Conservation (phyloP, 2,888 invertebrate genomes). For the Cataglyphis livida region DNA sequence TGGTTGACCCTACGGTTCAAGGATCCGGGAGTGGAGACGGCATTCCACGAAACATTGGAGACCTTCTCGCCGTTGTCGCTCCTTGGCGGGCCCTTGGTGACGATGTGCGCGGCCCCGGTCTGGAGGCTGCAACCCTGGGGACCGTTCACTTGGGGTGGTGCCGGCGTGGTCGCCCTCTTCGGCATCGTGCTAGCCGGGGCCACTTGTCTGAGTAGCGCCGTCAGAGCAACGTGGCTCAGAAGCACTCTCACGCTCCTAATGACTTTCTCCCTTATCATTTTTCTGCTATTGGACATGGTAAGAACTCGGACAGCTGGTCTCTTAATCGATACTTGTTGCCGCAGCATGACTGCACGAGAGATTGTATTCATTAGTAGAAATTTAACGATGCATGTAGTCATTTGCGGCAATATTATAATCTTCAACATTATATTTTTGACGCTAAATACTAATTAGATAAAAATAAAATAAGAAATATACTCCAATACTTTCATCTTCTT, state of each 20-base stretch:
- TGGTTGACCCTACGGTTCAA: slow-evolving; percentile 89
- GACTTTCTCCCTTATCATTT: slow-evolving; percentile 82
- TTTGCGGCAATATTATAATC: not conserved
- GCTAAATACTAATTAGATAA: too few species aligned
- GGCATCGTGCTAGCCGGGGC: slow-evolving; percentile 82
- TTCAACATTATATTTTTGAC: too few species aligned
- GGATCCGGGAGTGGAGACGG: slow-evolving; percentile 89
- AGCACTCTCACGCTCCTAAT: slow-evolving; percentile 82
- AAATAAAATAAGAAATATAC: too few species aligned
- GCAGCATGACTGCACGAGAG: not conserved
- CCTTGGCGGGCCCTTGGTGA: slow-evolving; percentile 89
- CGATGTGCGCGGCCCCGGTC: slow-evolving; percentile 86
- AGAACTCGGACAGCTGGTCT: not conserved
- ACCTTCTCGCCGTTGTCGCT: slow-evolving; percentile 89
- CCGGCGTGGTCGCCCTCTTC: slow-evolving; percentile 82
- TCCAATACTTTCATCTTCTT: too few species aligned
- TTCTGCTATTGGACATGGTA: slow-evolving; percentile 83
- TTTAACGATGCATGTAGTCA: not conserved
- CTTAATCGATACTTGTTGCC: slow-evolving; percentile 28
- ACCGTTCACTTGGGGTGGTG: slow-evolving; percentile 84
- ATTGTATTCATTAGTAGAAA: not conserved
- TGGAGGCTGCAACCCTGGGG: slow-evolving; percentile 84
- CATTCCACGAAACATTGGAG: slow-evolving; percentile 89
- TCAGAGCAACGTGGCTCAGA: slow-evolving; percentile 84
- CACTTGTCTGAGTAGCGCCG: slow-evolving; percentile 83